Conservation (phyloP, 2,888 invertebrate species). For the Julus scandinavius region DNA sequence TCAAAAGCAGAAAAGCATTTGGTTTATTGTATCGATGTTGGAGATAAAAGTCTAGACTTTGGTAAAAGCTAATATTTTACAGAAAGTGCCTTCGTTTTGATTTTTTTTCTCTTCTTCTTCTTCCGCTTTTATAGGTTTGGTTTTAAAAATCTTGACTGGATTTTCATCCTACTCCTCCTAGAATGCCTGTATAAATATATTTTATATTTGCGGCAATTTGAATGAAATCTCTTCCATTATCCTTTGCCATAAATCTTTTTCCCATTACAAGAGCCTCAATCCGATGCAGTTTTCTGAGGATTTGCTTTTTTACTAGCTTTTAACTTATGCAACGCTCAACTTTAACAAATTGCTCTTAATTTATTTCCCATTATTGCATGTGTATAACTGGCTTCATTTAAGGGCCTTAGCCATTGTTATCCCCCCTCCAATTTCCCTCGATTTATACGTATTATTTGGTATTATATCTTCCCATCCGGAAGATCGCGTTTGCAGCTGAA, state of each 20-base stretch:
- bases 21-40: neutral
- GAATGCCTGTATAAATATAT: neutral
- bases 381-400: neutral
- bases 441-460: no score
- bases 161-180: neutral
- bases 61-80: slow-evolving; percentile 33
- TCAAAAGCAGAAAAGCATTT: no score
- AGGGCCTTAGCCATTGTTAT: neutral
- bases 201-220: slow-evolving; percentile 10
- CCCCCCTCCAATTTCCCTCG: neutral
- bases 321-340: no score
- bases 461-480: no score
- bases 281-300: no score
- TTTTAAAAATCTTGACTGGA: neutral
- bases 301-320: no score
- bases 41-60: slow-evolving; percentile 1
- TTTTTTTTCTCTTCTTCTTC: neutral
- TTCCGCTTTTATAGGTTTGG: neutral
- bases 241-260: neutral
- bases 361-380: neutral
- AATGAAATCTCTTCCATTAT: slow-evolving; percentile 26
- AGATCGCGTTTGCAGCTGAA: no score
- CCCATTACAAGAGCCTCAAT: neutral
- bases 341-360: neutral
- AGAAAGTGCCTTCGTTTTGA: neutral